These are phyloP conservation scores for Cassiopea xamachana DNA, from an alignment of 30 jellyfish, hydroid and myxozoan genomes.

Conservation along the genomic window DNA sequence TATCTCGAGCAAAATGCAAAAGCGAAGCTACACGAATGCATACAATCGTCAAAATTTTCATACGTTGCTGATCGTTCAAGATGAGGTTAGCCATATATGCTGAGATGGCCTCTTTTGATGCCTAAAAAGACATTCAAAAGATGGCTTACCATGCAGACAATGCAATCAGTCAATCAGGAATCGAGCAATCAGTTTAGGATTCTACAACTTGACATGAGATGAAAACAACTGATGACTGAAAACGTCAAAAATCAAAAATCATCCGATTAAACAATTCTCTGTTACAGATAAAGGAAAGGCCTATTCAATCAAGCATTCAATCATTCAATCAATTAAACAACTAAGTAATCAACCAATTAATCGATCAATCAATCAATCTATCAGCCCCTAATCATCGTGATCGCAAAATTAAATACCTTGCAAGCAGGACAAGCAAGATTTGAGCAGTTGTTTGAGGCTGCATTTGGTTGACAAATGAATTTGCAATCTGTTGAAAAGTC, in stretches of 20 bases:
- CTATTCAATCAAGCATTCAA: neutral
- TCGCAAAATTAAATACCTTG: slow-evolving; percentile 27
- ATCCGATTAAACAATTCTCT: too few relatives aligned
- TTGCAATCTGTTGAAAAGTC: slow-evolving; percentile 29
- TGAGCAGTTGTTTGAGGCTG: slow-evolving; percentile 26
- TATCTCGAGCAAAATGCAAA: too few relatives aligned
- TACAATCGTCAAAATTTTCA: neutral
- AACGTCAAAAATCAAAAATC: too few relatives aligned
- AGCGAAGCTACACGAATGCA: too few relatives aligned
- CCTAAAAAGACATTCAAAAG: neutral
- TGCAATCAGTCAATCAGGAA: neutral
- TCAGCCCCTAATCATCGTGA: neutral
- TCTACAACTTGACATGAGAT: neutral
- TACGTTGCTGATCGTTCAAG: slow-evolving; percentile 2
- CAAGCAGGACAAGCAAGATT: slow-evolving; percentile 62
- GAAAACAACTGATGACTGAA: too few relatives aligned
- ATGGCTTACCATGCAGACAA: neutral
- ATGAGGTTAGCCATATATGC: neutral
- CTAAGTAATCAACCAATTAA: neutral
- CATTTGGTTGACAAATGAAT: slow-evolving; percentile 16
- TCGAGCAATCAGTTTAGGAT: neutral
- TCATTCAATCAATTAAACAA: neutral
- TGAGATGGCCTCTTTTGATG: neutral
- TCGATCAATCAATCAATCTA: neutral
- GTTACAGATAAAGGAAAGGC: neutral